Percentiles rank a stretch among this genome's conserved stretches.
These are phyloP conservation scores for Chrysina gloriosa DNA, from an alignment of 2,888 invertebrate species.

Conservation along the genomic window DNA sequence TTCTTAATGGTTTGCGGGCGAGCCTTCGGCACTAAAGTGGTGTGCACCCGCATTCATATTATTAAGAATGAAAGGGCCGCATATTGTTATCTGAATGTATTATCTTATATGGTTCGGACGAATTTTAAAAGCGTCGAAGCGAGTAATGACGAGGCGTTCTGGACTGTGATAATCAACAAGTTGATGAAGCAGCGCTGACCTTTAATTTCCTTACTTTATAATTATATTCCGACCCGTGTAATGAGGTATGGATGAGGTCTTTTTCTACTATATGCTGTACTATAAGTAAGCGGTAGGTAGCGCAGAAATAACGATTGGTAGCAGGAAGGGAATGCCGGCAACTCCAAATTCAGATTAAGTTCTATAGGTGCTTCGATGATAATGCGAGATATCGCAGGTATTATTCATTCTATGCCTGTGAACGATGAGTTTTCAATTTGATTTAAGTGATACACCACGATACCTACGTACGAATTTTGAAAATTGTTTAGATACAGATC, in stretches of 20 bases:
- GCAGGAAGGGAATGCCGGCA: not conserved
- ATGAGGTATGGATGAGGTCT: constrained; percentile 20
- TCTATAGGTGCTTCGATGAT: not conserved
- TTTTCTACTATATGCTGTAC: not conserved
- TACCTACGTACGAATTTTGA: not conserved
- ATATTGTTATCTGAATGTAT: constrained; percentile 35
- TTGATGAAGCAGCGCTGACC: constrained; percentile 41
- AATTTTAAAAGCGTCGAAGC: constrained; percentile 38
- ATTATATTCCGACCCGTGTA: constrained; percentile 22
- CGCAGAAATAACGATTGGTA: not conserved
- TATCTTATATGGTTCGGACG: constrained; percentile 26
- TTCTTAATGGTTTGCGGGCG: no score
- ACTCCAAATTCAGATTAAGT: not conserved
- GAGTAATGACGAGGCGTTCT: constrained; percentile 37
- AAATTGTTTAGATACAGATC: no score
- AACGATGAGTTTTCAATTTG: no score
- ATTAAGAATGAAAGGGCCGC: not conserved
- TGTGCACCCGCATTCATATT: not conserved
- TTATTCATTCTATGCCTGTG: no score
- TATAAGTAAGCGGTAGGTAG: not conserved
- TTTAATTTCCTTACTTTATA: constrained; percentile 37
- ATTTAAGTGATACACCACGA: no score
- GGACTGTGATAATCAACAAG: constrained; percentile 36
- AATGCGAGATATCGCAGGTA: not conserved
- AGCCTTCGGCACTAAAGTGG: no score